Base-by-base conservation (phyloP, 2,797 vertebrate genomes). In the Coreius guichenoti region DNA sequence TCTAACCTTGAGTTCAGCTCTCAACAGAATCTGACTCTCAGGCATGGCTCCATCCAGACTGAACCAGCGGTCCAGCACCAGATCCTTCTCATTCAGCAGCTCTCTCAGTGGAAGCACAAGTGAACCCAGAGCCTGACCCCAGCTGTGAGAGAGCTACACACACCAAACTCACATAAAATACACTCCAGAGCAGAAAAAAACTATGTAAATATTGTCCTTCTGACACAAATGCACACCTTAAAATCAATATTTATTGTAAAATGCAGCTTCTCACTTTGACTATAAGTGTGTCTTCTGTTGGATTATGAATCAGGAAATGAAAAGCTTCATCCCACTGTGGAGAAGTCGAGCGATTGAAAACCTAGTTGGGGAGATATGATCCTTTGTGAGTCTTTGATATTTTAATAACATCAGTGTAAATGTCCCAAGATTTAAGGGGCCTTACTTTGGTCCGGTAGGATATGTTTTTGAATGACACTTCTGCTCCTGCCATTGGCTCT, bases 271-370 rank as follows among this genome's bases (percentile, higher is more conserved):
- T 87, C 90, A 99, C 98, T 95, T 97, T 97, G 82, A 98, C 87
- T 69, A 95, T 94, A 87, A 99, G 93, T 0, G 85, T 94, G 91
- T 98, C 97, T 2, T 90, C 89, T 29, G 92, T 93, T 2, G 97
- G 98, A 87, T 95, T 95, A 82, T 93, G 96, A 89, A 97, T 90
- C 92, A 98, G 93, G 88, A 96, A 98, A 81, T 95, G 92, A 91
- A 97, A 96, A 1, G 92, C 94, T 92, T 98, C 97, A 1, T 97
- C 96, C 97, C 97, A 99, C 63, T 94, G 80, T 2, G 98, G 98
- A 19, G 96, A 96, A 1, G 93, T 89, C n/a, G 94, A 96, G 0
- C 96, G 95, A 84, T 96, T 76, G 70, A 93, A 91, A 14, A 96
- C 87, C 98, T 99, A 89, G 49, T 7, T 6, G n/a, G 33, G 49